These are phyloP conservation scores for Magallana gigas DNA, from an alignment of 1,140 invertebrate genomes.

Conservation along the genomic window DNA sequence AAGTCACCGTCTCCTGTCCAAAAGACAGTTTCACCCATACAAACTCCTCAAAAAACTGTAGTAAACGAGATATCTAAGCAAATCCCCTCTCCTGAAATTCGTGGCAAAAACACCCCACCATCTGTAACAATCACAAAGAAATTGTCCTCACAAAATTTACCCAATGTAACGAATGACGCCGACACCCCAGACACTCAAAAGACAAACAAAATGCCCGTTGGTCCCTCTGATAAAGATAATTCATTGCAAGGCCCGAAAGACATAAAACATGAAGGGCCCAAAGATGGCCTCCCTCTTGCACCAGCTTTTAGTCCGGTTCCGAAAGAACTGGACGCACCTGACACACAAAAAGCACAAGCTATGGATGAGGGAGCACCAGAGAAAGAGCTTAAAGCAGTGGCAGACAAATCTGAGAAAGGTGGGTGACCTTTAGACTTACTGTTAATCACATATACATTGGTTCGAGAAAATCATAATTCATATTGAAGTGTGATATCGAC, in stretches of 20 bases:
- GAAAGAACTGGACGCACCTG: background rate
- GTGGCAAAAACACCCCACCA: constrained; percentile 19
- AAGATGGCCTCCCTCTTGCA: background rate
- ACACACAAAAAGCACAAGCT: background rate
- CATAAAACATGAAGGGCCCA: background rate
- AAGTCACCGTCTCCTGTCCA: constrained; percentile 10
- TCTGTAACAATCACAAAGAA: constrained; percentile 34
- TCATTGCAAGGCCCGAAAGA: background rate
- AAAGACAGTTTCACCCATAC: background rate
- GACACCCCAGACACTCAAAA: background rate
- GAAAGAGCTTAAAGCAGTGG: background rate
- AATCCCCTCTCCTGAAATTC: constrained; percentile 7
- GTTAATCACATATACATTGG: no score
- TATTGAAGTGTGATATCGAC: no score
- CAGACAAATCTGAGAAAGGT: constrained; percentile 1
- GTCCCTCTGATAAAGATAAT: background rate
- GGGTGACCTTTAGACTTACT: no score
- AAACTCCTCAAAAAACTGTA: background rate
- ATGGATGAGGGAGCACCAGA: background rate
- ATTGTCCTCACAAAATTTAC: background rate
- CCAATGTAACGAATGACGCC: background rate
- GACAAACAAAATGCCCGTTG: background rate
- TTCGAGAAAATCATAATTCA: no score
- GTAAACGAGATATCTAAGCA: background rate
- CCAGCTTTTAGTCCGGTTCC: background rate